Evolutionary conservation across 2,113 vertebrate genomes (phyloP).

Genomic region (Diadophis punctatus): DNA sequence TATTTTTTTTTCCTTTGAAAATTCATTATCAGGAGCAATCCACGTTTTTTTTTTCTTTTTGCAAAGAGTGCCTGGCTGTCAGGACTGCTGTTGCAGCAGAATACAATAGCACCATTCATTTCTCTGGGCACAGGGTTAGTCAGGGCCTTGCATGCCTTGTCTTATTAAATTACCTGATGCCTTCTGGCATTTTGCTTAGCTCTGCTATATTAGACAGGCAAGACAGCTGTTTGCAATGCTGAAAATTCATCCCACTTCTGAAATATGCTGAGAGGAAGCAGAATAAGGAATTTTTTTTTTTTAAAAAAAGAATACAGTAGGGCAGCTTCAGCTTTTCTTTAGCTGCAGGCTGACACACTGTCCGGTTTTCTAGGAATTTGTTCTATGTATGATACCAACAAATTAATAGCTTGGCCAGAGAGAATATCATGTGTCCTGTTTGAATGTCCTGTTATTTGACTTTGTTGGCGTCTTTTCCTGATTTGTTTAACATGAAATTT

Average conservation of each 20-base stretch:
- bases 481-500: neutral
- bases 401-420: neutral
- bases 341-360: neutral
- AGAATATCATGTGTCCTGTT: neutral
- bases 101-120: conserved; percentile 49
- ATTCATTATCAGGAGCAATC: neutral
- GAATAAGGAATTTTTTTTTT: conserved; percentile 2
- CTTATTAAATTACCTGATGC: conserved; percentile 55
- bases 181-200: conserved; percentile 47
- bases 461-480: neutral
- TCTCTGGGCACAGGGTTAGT: neutral
- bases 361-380: neutral
- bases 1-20: neutral
- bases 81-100: conserved; percentile 7
- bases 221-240: conserved; percentile 46
- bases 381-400: neutral
- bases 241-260: neutral
- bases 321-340: neutral
- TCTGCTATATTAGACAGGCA: conserved; percentile 25
- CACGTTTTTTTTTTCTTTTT: neutral
- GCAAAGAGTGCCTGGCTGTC: conserved; percentile 21
- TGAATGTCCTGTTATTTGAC: neutral
- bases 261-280: conserved; percentile 23
- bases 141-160: conserved; percentile 10
- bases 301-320: neutral